Base-by-base conservation (phyloP, 2,888 invertebrate genomes). In the Ichneumon xanthorius region DNA sequence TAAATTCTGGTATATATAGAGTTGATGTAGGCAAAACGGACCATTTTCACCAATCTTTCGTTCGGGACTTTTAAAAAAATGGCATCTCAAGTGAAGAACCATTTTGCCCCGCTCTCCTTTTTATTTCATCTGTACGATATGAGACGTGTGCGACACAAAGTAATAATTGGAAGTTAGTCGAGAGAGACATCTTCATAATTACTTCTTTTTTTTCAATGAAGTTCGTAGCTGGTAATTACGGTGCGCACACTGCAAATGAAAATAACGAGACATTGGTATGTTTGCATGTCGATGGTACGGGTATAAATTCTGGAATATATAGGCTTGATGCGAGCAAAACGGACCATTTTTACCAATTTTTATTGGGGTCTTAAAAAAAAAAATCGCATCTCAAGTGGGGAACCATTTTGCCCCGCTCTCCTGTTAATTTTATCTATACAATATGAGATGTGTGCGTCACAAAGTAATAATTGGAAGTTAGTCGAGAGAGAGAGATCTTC, bases 191-290 rank as follows among this genome's bases (percentile, higher is more conserved):
- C 37, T 37, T 37, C 5, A 37, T 37, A 37, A 37, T 37, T 37
- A 37, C 37, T 37, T 37, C 1, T 30, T 30, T 30, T 30, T 30
- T 30, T 30, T 22, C 0, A 53, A 19, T 53, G 6, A 19, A 19
- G 19, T 53, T 53, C 6, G 7, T n/a, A 55, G 19, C 19, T 9
- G 7, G 26, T 3, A 22, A 61, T 61, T 26, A 61, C 22, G 16
- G 22, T 4, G 14, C 14, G 58, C 16, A 61, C 2, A 61, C 16
- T 30, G 26, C 5, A 30, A 3, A 4, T 26, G 58, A 30, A 65
- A 65, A 72, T 72, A 67, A 73, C 22, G 68, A 83, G 73, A 50
- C 80, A 65, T 72, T 58, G 22, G 26, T 19, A 55, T 19, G n/a
- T 22, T 22, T 22, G 22, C 19, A 7, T 61, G 22, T 26, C 61